Evolutionary conservation across 2,113 vertebrate species (phyloP).

Genomic region (Caranx ignobilis): DNA sequence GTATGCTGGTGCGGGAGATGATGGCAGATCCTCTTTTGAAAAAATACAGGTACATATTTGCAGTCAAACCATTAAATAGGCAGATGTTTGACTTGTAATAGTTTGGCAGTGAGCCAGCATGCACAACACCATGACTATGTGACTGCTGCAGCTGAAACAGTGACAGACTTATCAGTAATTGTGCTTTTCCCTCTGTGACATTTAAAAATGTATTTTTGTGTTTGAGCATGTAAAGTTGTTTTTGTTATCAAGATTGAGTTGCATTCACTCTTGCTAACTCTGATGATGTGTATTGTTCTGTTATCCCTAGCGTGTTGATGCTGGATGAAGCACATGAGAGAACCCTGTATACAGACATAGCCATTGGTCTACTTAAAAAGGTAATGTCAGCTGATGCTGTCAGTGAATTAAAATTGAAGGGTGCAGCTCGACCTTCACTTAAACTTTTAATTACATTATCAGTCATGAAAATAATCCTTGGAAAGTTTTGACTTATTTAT

Average conservation of each 20-base stretch:
- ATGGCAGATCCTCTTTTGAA: slow-evolving; percentile 97
- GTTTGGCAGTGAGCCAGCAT: not conserved
- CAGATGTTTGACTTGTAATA: not conserved
- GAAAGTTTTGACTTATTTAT: not conserved
- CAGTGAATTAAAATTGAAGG: not conserved
- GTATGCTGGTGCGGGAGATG: slow-evolving; percentile 98
- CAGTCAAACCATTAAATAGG: not conserved
- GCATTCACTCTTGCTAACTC: not conserved
- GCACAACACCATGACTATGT: no score
- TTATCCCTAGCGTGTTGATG: slow-evolving; percentile 90
- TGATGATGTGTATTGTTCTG: slow-evolving; percentile 13
- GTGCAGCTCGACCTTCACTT: not conserved
- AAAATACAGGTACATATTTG: slow-evolving; percentile 91
- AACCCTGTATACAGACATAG: slow-evolving; percentile 97
- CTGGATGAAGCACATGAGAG: slow-evolving; percentile 98
- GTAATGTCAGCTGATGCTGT: slow-evolving; percentile 69
- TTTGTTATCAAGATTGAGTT: not conserved
- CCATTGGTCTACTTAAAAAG: slow-evolving; percentile 98
- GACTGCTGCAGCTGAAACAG: not conserved
- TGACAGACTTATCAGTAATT: not conserved
- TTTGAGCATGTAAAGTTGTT: not conserved
- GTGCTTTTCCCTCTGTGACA: not conserved
- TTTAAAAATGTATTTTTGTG: not conserved
- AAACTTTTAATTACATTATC: not conserved
- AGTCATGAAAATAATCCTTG: not conserved